Base-by-base conservation (phyloP, 2,113 vertebrate genomes). In the Engraulis encrasicolus region DNA sequence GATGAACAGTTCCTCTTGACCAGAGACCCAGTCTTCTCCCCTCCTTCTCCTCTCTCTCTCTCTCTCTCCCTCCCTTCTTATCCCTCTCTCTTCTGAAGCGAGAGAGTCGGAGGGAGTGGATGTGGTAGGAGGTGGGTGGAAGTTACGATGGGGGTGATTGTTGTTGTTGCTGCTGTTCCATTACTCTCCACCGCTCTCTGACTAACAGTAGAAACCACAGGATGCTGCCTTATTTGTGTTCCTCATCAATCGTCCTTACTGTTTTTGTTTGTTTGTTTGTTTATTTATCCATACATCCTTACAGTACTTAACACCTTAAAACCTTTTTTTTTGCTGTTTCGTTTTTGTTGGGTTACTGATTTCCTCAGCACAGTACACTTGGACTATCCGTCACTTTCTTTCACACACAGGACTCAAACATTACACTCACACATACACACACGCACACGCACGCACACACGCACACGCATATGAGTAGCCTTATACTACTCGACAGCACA, bases 211-310 rank as follows among this genome's bases (percentile, higher is more conserved):
- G 27, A 82, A n/a, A 87, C 86, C 78, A 80, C 88, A 82, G 94
- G 95, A 96, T 96, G 96, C 97, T 98, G 97, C 98, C 97, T 99
- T 99, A 98, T 96, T 95, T 85, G 87, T 92, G 91, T 95, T 91
- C 81, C 78, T 81, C 86, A 89, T 71, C 78, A 50, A 85, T 79
- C 31, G 58, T 66, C 58, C 74, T 23, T 81, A 27, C 1, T 0
- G n/a, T n/a, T n/a, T n/a, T n/a, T n/a, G n/a, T n/a, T n/a, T n/a
- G n/a, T n/a, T n/a, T n/a, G n/a, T 23, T 78, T 12, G 23, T 83
- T 83, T 81, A 77, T 81, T 80, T 31, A 84, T 84, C 82, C 34
- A 78, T 86, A n/a, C 85, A 82, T 84, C 31, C 78, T 45, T 45
- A 45, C 40, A n/a, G n/a, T n/a, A n/a, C n/a, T 23, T 15, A 17